These are phyloP conservation scores for Vannuccia rotundouncinata DNA, from an alignment of 2,888 invertebrate species.

Conservation along the genomic window DNA sequence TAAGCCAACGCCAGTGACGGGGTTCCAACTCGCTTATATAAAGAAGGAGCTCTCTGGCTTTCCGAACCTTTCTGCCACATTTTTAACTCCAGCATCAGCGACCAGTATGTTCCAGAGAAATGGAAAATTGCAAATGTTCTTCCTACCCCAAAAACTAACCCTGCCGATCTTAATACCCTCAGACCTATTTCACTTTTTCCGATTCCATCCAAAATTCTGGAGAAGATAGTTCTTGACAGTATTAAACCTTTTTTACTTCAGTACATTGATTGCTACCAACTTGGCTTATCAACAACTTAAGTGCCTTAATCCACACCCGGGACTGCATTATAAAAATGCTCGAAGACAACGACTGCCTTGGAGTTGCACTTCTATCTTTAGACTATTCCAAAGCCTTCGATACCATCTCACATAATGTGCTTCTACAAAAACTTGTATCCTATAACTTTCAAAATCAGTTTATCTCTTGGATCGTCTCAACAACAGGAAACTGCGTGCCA, in stretches of 20 bases:
- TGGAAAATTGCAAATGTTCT: too few species aligned
- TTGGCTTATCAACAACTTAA: not conserved
- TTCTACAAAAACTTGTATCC: not conserved
- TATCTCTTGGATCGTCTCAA: conserved; percentile 15
- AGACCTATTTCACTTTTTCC: conserved; percentile 4
- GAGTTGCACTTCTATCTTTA: conserved; percentile 5
- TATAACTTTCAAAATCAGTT: not conserved
- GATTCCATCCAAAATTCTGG: conserved; percentile 10
- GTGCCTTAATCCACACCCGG: not conserved
- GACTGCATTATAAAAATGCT: conserved; percentile 20
- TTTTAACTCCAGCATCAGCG: too few species aligned
- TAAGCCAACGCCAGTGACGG: too few species aligned
- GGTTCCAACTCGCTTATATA: too few species aligned
- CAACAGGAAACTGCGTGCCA: conserved; percentile 4
- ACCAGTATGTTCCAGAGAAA: too few species aligned
- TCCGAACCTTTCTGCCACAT: too few species aligned
- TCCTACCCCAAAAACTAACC: too few species aligned
- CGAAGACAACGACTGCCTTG: conserved; percentile 26
- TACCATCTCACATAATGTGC: not conserved
- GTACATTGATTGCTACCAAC: conserved; percentile 4
- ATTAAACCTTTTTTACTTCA: conserved; percentile 6
- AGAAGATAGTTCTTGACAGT: conserved; percentile 15
- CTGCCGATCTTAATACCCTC: conserved; percentile 14
- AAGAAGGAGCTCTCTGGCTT: too few species aligned
- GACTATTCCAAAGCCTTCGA: conserved; percentile 8